Evolutionary conservation across 64 coral and sea anemone species (phyloP).

Genomic region (Dendronephthya gigantea): DNA sequence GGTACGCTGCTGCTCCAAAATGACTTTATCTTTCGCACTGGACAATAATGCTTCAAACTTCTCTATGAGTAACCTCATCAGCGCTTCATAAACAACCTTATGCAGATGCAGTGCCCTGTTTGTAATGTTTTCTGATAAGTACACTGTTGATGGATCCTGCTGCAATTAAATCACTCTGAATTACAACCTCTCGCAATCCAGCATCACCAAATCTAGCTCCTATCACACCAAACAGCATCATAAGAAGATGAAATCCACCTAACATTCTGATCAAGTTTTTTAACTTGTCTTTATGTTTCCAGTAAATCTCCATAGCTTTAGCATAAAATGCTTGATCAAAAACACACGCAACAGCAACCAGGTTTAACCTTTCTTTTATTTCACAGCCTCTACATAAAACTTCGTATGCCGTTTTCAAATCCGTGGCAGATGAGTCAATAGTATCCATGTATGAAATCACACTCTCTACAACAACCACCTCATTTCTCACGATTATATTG

Average conservation of each 20-base stretch:
- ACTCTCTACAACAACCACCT: slow-evolving; percentile 34
- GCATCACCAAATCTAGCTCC: too few species aligned
- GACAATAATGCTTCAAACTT: too few species aligned
- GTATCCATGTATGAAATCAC: slow-evolving; percentile 35
- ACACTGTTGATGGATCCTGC: too few species aligned
- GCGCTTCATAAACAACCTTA: too few species aligned
- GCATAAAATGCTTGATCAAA: slow-evolving; percentile 28
- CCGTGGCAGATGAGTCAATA: slow-evolving; percentile 45
- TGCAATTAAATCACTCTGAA: too few species aligned
- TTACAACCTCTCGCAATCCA: too few species aligned
- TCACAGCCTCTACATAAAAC: slow-evolving; percentile 43
- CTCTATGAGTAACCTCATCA: too few species aligned
- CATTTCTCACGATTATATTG: slow-evolving; percentile 21
- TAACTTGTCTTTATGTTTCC: slow-evolving; percentile 7
- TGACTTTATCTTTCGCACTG: too few species aligned
- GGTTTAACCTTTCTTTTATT: slow-evolving; percentile 29
- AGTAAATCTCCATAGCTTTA: slow-evolving; percentile 8
- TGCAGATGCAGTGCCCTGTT: too few species aligned
- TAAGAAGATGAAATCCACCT: slow-evolving; percentile 5
- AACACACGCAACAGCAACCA: slow-evolving; percentile 18
- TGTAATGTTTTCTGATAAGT: too few species aligned
- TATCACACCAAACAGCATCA: too few species aligned
- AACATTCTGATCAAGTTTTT: slow-evolving; percentile 16
- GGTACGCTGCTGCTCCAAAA: too few species aligned
- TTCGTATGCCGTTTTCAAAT: slow-evolving; percentile 52